phyloP scores from a whole-genome alignment of 1,140 invertebrate species.

The Caenorhabditis briggsae region DNA sequence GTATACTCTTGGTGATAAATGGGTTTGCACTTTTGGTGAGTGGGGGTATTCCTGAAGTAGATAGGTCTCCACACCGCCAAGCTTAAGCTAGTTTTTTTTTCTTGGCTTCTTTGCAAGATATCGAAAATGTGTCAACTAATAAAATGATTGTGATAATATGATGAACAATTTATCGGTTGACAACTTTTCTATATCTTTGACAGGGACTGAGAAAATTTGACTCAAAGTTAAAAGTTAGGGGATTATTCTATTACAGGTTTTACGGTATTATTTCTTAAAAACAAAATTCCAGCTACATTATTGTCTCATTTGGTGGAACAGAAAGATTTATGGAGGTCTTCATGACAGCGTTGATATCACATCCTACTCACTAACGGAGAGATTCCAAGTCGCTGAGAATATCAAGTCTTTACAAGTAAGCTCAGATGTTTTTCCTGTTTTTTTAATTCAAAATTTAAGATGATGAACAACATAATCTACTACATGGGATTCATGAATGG shows the following conservation, averaged over 20 bases:
- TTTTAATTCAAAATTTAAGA: neutral
- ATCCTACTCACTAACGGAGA: neutral
- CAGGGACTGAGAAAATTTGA: no score
- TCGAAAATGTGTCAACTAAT: no score
- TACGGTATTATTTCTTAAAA: no score
- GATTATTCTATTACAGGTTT: no score
- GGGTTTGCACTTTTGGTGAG: neutral
- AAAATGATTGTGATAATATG: no score
- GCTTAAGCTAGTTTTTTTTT: no score
- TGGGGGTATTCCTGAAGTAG: neutral
- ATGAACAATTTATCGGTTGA: no score
- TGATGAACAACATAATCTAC: constrained; percentile 10
- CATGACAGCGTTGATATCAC: neutral
- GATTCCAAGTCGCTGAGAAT: constrained; percentile 17
- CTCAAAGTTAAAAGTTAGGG: no score
- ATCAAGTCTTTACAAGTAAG: constrained; percentile 1
- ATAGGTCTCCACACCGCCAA: no score
- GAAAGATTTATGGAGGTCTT: neutral
- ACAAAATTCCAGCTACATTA: neutral
- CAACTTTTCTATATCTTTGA: no score
- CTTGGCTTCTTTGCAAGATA: no score
- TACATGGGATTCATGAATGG: constrained; percentile 28
- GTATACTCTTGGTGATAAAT: neutral
- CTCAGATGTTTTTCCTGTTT: neutral
- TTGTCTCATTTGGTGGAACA: neutral